A percentile compares a stretch with the other conserved stretches of the same genome.
Evolutionary conservation across 2,113 vertebrate genomes (phyloP).

Genomic region (Cephalophus harveyi): DNA sequence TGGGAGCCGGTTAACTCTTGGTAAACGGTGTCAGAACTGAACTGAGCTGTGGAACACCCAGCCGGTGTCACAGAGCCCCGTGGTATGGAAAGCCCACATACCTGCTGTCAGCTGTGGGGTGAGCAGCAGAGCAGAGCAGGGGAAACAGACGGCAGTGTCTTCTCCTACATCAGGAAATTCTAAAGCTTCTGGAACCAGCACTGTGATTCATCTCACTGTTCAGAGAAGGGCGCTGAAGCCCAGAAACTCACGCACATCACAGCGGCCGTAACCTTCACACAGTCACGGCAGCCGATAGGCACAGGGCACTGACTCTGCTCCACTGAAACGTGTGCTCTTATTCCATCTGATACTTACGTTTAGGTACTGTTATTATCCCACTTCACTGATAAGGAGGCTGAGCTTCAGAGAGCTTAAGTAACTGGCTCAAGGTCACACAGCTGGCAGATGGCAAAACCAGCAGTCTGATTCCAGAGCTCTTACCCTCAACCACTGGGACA

Average conservation of each 20-base stretch:
- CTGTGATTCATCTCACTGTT: neutral
- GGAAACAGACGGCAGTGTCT: neutral
- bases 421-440: neutral
- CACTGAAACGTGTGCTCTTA: neutral
- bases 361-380: neutral
- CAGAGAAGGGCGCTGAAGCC: neutral
- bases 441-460: neutral
- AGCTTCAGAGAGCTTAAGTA: neutral
- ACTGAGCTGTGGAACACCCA: neutral
- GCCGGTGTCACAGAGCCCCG: neutral
- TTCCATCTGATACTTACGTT: accelerated
- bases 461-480: neutral
- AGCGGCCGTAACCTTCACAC: accelerated
- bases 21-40: neutral
- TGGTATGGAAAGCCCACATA: neutral
- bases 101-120: neutral
- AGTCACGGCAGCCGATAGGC: accelerated
- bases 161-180: neutral
- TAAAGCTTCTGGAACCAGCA: neutral
- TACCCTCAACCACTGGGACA: neutral
- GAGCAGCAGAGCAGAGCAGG: neutral
- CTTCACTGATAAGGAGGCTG: neutral
- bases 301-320: neutral
- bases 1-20: neutral
- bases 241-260: neutral